A percentile compares a stretch with the other conserved stretches of the same genome.
phyloP scores from a whole-genome alignment of 2,797 vertebrate species.

The Meda fulgida region DNA sequence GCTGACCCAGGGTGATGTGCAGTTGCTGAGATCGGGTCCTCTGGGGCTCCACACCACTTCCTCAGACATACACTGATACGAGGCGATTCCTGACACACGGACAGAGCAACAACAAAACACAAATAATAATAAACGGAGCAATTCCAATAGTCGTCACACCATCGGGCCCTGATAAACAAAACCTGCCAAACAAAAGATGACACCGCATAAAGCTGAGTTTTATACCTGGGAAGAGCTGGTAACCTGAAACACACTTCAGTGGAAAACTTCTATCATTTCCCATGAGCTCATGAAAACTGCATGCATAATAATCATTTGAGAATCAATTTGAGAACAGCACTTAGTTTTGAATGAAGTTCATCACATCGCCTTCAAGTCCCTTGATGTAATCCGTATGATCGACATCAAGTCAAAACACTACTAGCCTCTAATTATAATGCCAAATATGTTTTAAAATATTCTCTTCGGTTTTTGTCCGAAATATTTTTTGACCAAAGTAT shows the following conservation, averaged over 20 bases:
- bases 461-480: not conserved
- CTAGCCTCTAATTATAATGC: not conserved
- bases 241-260: too few relatives aligned
- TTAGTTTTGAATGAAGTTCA: not conserved
- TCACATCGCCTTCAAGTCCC: not conserved
- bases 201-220: not conserved
- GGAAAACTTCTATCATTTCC: not conserved
- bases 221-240: not conserved
- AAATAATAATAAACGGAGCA: not conserved
- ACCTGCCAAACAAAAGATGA: too few relatives aligned
- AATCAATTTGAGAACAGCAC: not conserved
- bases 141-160: too few relatives aligned
- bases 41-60: conserved; percentile 88
- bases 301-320: not conserved
- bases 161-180: not conserved
- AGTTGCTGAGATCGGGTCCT: conserved; percentile 93
- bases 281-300: not conserved
- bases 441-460: not conserved
- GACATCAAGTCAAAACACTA: conserved; percentile 25
- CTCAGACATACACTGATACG: conserved; percentile 86
- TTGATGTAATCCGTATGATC: conserved; percentile 21
- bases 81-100: conserved; percentile 83
- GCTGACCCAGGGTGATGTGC: conserved; percentile 94
- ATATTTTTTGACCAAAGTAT: too few relatives aligned
- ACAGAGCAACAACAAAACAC: conserved; percentile 20